Conservation (phyloP, 2,888 invertebrate species). For the Hyppa rectilinea region DNA sequence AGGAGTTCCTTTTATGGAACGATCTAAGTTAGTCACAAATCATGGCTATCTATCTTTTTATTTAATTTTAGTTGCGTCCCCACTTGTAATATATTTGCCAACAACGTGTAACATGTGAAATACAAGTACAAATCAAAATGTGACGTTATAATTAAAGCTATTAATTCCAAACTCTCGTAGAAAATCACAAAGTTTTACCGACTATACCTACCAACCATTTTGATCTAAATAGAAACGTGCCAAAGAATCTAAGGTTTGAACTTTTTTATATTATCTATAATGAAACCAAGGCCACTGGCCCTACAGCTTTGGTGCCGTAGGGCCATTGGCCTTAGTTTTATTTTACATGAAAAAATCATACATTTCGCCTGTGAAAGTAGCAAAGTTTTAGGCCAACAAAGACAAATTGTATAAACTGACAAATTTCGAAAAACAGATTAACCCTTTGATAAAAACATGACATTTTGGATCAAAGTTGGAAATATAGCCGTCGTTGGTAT, state of each 20-base stretch:
- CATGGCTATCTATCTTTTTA: neutral
- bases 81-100: neutral
- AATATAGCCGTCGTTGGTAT: neutral
- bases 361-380: too few relatives aligned
- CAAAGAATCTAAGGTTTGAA: neutral
- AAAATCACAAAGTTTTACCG: neutral
- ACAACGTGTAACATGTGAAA: neutral
- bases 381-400: too few relatives aligned
- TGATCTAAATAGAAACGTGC: neutral
- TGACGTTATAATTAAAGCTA: neutral
- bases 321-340: too few relatives aligned
- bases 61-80: neutral
- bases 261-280: too few relatives aligned
- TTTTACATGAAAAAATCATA: too few relatives aligned
- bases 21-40: neutral
- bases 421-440: too few relatives aligned
- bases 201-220: neutral
- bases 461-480: neutral
- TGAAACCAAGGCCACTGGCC: too few relatives aligned
- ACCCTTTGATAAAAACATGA: too few relatives aligned
- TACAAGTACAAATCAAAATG: neutral
- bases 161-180: neutral
- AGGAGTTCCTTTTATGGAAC: neutral
- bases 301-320: too few relatives aligned
- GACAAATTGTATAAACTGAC: too few relatives aligned